phyloP scores from a whole-genome alignment of 1,140 invertebrate species.

The Neelides sp. region DNA sequence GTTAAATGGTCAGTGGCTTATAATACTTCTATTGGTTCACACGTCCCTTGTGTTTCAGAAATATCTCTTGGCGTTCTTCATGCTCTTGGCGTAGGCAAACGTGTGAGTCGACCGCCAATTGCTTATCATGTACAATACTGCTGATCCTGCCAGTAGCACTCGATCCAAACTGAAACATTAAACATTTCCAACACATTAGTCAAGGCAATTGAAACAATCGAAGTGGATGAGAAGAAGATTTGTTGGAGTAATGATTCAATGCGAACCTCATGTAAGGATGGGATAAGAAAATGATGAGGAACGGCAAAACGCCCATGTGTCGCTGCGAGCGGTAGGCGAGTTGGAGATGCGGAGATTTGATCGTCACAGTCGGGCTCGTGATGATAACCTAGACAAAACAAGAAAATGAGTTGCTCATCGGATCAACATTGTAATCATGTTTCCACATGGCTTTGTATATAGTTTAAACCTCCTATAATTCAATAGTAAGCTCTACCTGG shows the following conservation, averaged over 20 bases:
- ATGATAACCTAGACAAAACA: constrained; percentile 18
- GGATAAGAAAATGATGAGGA: constrained; percentile 9
- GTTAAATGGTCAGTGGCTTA: too few relatives aligned
- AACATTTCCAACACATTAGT: not conserved
- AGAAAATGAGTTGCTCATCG: not conserved
- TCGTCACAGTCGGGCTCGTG: constrained; percentile 4
- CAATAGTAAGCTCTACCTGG: constrained; percentile 13
- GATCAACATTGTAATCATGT: not conserved
- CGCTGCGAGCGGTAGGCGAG: constrained; percentile 16
- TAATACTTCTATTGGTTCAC: too few relatives aligned
- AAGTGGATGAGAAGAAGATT: not conserved
- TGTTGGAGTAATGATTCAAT: not conserved
- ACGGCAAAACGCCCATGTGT: constrained; percentile 26
- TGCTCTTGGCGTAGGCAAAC: constrained; percentile 19
- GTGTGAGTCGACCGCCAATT: constrained; percentile 13
- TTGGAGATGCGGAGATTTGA: constrained; percentile 21
- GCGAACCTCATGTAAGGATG: constrained; percentile 24
- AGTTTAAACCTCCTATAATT: not conserved
- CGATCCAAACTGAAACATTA: constrained; percentile 23
- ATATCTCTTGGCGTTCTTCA: constrained; percentile 12
- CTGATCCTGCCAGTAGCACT: constrained; percentile 1
- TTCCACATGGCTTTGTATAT: not conserved
- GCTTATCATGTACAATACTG: constrained; percentile 10
- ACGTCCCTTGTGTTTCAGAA: too few relatives aligned
- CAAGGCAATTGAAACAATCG: not conserved